Evolutionary conservation across 1,140 invertebrate genomes (phyloP), one percentile per base, ranked within the genome.

Genomic region (Drosophila virilis): DNA sequence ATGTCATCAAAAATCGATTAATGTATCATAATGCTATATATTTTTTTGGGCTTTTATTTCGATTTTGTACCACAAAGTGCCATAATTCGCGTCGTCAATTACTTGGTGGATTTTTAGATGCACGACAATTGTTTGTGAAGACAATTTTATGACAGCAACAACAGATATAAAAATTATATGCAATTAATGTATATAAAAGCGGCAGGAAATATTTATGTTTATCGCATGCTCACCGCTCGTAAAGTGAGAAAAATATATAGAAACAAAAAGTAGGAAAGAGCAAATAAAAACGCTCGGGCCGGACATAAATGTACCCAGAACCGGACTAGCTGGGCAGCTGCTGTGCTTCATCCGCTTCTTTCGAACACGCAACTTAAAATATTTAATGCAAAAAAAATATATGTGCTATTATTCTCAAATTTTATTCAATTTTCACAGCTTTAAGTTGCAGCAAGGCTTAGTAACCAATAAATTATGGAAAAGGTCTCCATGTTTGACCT

Each of bases 1-100:
- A 28, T 42, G 33, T 59, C 52, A 73, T 52, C 78, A 74, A 62
- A 86, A 88, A 86, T 86, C 83, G 83, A 86, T 86, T 82, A 86
- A 60, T 58, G 32, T 38, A 52, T 6, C 38, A 17, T 28, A 52
- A 33, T 52, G 65, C 22, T 46, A 64, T 32, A 28, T 28, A 28
- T 43, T 5, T 54, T 54, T 37, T 61, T 37, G 15, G 50, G 13
- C 48, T 60, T 76, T 68, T 46, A 60, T 2, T 32, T 50, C 22
- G 22, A 28, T 5, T 28, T 28, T 28, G 22, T 28, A 28, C 22
- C 22, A 28, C 22, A 28, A 28, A 28, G 22, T 28, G 22, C 22
- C 22, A 28, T 28, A 28, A 28, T 28, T 28, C 22, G 22, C 22
- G 22, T 28, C 22, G 22, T 28, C 22, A 28, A 28, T 28, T 28